Conservation (phyloP, 1,140 invertebrate species). For the Formica exsecta region DNA sequence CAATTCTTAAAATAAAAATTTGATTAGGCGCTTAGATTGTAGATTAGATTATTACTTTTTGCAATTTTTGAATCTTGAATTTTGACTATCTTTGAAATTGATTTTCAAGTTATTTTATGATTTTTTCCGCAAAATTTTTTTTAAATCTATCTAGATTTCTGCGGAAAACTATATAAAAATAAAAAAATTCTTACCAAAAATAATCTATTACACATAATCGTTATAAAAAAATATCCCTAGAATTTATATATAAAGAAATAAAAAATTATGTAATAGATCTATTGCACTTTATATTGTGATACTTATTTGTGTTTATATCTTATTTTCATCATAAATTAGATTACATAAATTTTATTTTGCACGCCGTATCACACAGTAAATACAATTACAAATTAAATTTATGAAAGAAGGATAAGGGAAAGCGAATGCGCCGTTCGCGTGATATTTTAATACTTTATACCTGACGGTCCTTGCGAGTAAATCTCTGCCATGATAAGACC, state of each 20-base stretch:
- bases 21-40: not conserved
- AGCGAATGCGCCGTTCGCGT: constrained; percentile 60
- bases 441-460: constrained; percentile 76
- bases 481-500: constrained; percentile 72
- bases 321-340: not conserved
- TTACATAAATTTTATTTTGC: not conserved
- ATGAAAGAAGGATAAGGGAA: not conserved
- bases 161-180: not conserved
- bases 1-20: not conserved
- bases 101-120: not conserved
- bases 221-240: not conserved
- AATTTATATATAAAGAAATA: not conserved
- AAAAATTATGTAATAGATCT: not conserved
- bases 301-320: not conserved
- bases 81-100: not conserved
- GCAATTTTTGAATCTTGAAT: not conserved
- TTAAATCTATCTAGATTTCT: not conserved
- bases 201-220: not conserved
- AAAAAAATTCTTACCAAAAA: not conserved
- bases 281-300: constrained; percentile 7
- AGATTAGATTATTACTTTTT: not conserved
- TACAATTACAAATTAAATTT: constrained; percentile 17
- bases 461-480: constrained; percentile 68
- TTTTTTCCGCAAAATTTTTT: not conserved
- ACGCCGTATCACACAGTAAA: not conserved